Base-by-base conservation (phyloP, 2,113 vertebrate species). In the Cololabis saira region DNA sequence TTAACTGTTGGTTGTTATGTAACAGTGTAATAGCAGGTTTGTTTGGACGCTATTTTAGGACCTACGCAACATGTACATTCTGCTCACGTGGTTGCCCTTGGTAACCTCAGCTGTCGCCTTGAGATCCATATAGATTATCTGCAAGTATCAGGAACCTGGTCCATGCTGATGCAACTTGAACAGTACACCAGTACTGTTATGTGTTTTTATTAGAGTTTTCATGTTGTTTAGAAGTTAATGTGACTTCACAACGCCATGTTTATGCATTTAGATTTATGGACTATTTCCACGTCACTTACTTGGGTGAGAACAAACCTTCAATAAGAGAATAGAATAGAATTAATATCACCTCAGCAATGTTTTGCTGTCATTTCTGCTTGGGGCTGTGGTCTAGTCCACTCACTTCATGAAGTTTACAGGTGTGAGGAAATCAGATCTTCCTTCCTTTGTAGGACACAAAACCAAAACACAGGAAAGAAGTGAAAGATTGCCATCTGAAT, bases 31-130 rank as follows among this genome's bases (percentile, higher is more conserved):
- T 2, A 65, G 68, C 74, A 49, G 15, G 37, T 74, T 83, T 71
- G 56, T 68, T 52, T 33, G 52, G 40, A n/a, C 14, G 2, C 65
- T 71, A 71, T 87, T 84, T 77, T 49, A n/a, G 41, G 24, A 15
- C 16, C 42, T 1, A 24, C 27, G 24, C n/a, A 40, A 64, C 61
- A 53, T 43, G 56, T 55, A 55, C 43, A 64, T 33, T 54, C 15
- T 51, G 43, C 45, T 74, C 41, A 22, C 51, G 44, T 64, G 57
- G 61, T 75, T 52, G 51, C 65, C 76, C 61, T 80, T 66, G 60
- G 45, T 24, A 9, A 33, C 22, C 22, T 16, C 75, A 84, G 81
- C 83, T 87, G 85, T 78, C 65, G 33, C 61, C 57, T 48, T 48
- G 16, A 21, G 47, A 64, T 52, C 30, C 44, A 49, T 13, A 9